Conservation (phyloP, 2,888 invertebrate genomes). For the Seira sanloemensis region DNA sequence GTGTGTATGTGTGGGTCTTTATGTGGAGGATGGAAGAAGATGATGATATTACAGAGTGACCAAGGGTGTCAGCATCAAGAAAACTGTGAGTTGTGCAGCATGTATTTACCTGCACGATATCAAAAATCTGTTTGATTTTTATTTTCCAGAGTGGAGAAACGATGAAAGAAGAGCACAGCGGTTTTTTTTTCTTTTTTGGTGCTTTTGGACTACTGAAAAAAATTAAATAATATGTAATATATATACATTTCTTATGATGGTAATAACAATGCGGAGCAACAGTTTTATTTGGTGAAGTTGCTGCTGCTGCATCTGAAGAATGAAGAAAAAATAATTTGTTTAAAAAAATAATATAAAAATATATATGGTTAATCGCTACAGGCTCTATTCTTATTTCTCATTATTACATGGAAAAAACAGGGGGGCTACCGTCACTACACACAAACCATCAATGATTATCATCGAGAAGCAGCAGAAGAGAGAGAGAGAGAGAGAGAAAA, state of each 20-base stretch:
- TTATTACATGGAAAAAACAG: slow-evolving; percentile 41
- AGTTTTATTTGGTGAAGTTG: not conserved
- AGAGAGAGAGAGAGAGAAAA: too few relatives aligned
- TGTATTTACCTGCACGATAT: slow-evolving; percentile 15
- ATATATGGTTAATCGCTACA: slow-evolving; percentile 49
- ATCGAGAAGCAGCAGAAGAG: slow-evolving; percentile 19
- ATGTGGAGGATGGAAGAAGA: too few relatives aligned
- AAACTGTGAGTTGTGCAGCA: not conserved
- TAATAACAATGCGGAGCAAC: not conserved
- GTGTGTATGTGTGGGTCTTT: not conserved
- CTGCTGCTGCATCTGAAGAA: not conserved
- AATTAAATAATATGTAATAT: too few relatives aligned
- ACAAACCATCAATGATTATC: slow-evolving; percentile 38
- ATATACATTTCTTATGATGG: not conserved
- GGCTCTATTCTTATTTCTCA: slow-evolving; percentile 48
- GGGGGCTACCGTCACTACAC: slow-evolving; percentile 48
- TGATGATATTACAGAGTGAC: slow-evolving; percentile 51
- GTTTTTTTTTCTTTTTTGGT: too few relatives aligned
- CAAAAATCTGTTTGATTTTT: not conserved
- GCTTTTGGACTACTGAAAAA: not conserved
- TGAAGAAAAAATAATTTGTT: not conserved
- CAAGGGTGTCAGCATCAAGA: slow-evolving; percentile 57
- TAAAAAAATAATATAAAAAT: too few relatives aligned
- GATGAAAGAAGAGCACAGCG: not conserved
- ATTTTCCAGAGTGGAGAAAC: slow-evolving; percentile 5